A percentile compares a stretch with the other conserved stretches of the same genome.
These are phyloP conservation scores for Irena cyanogastra DNA, from an alignment of 2,113 vertebrate genomes.

Conservation along the genomic window DNA sequence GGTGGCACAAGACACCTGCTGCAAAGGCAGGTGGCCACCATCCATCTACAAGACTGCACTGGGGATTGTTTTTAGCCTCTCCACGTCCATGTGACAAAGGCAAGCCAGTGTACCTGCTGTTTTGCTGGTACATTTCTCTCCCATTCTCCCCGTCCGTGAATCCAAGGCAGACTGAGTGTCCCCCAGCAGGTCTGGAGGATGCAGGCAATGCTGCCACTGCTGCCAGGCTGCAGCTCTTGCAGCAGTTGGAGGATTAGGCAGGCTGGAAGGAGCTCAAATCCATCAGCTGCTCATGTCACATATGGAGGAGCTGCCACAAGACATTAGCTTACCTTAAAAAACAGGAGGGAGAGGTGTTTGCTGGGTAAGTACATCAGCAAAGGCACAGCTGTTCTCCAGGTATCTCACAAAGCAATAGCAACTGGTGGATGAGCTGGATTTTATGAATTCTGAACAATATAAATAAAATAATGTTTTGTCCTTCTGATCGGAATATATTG, in stretches of 20 bases:
- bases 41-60: background rate
- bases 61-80: background rate
- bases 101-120: background rate
- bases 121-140: background rate
- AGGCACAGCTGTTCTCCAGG: background rate
- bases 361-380: background rate
- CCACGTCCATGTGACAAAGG: background rate
- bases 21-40: background rate
- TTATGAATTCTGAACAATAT: background rate
- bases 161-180: background rate
- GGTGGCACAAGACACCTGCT: background rate
- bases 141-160: background rate
- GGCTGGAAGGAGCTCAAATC: slow-evolving; percentile 3
- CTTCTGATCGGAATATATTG: background rate
- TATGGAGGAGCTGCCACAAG: background rate
- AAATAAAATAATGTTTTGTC: background rate
- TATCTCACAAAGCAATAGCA: background rate
- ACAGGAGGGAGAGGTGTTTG: background rate
- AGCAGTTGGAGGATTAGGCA: slow-evolving; percentile 12
- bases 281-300: background rate
- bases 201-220: background rate
- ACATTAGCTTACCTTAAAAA: background rate
- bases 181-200: background rate
- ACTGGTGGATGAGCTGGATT: background rate
- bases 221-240: background rate